phyloP scores from a whole-genome alignment of 2,888 invertebrate genomes.

The Pteria penguin region DNA sequence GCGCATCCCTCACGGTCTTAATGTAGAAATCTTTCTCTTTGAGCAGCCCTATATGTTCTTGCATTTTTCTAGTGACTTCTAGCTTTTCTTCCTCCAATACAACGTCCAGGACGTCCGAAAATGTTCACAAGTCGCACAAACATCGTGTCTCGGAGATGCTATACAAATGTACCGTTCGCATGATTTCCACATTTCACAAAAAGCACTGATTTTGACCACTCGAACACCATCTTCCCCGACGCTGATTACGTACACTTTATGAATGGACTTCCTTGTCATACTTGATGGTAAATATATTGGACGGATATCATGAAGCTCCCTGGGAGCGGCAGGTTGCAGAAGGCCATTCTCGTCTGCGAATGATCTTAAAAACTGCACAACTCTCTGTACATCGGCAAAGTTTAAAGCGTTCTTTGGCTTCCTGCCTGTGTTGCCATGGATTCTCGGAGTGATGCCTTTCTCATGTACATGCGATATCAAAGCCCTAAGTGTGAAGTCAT shows the following conservation, averaged over 20 bases:
- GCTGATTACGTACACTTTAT: background rate
- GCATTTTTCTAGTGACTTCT: constrained; percentile 9
- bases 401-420: background rate
- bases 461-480: background rate
- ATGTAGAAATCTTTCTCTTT: background rate
- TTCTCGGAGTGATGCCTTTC: background rate
- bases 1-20: background rate
- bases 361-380: background rate
- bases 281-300: constrained; percentile 6
- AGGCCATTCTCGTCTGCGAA: constrained; percentile 19
- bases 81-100: constrained; percentile 31
- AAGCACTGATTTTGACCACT: constrained; percentile 9
- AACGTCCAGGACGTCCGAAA: constrained; percentile 12
- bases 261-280: background rate
- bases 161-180: constrained; percentile 31
- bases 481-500: background rate
- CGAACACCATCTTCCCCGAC: background rate
- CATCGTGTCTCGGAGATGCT: constrained; percentile 32
- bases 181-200: constrained; percentile 27
- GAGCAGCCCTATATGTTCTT: constrained; percentile 25
- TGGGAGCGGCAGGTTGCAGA: constrained; percentile 10
- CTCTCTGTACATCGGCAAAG: background rate
- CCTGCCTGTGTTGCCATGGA: background rate
- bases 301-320: constrained; percentile 1
- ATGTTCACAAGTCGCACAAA: constrained; percentile 32